Conservation (phyloP, 1,140 invertebrate genomes). For the Mizuhopecten yessoensis region DNA sequence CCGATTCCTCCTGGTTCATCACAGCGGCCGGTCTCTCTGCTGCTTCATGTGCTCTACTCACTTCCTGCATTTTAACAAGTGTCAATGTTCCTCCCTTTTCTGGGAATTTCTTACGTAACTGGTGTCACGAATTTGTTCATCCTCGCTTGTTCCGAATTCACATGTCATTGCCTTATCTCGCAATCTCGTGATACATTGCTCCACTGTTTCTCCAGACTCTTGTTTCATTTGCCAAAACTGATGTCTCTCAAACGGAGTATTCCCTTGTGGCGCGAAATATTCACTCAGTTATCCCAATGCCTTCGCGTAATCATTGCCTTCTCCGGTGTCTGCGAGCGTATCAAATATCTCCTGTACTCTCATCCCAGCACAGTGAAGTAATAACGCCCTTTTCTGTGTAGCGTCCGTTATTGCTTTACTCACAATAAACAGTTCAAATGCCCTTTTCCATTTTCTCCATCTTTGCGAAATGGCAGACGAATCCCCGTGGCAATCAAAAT, state of each 20-base stretch:
- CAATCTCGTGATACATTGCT: constrained; percentile 48
- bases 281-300: not conserved
- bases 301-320: constrained; percentile 44
- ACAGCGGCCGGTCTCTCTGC: not conserved
- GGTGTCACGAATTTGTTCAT: constrained; percentile 53
- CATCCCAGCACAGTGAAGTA: not conserved
- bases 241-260: constrained; percentile 37
- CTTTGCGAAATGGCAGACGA: not conserved
- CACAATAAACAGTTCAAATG: not conserved
- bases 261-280: not conserved
- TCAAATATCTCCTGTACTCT: not conserved
- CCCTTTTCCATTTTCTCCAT: not conserved
- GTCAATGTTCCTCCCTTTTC: constrained; percentile 43
- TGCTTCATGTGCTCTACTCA: constrained; percentile 27
- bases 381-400: not conserved
- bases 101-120: constrained; percentile 51
- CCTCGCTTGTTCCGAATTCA: constrained; percentile 52
- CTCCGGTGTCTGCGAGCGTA: constrained; percentile 40
- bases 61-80: not conserved
- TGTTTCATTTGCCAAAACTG: constrained; percentile 56
- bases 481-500: not conserved
- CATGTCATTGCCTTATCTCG: constrained; percentile 49
- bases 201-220: constrained; percentile 42
- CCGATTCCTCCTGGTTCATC: too few relatives aligned
- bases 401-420: not conserved